Evolutionary conservation across 2,888 invertebrate species (phyloP), one percentile per base, ranked within the genome.

Genomic region (Lasioglossum malachurum): DNA sequence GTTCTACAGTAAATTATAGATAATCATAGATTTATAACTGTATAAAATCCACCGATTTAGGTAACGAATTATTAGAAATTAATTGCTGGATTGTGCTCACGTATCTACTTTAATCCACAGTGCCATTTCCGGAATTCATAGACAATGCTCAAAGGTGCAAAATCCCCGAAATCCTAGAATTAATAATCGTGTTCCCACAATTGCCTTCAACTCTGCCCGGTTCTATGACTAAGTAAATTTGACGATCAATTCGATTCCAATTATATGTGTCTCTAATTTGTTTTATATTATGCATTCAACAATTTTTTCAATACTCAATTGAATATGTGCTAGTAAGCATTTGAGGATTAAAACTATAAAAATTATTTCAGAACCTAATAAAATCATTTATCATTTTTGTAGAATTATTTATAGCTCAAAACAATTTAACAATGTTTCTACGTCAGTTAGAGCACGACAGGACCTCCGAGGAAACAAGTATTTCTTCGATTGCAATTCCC

Each of bases 151-250:
- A 38, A 41, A 23, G 38, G 23, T 10, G 14, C 69, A 41, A 38
- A 69, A 69, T 41, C 69, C n/a, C 69, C 23, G 4, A 69, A 69
- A 69, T 69, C 69, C 41, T 4, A 10, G 69, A 69, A 69, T 69
- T 12, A 69, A 14, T n/a, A 35, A 35, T 31, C 19, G 16, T 35
- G 41, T n/a, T 23, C 23, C 23, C 23, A 38, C 41, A 41, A 41
- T 38, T 41, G 8, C 23, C 10, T 23, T 38, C 31, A 64, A 64
- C 60, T 7, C 31, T 31, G 14, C 12, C 27, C 27, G 31, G 31
- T 7, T 7, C 16, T 7, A 7, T 31, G 64, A 31, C 16, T 2
- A 64, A 14, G 27, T 31, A 16, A 31, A 64, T 5, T 53, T 53
- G 10, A n/a, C 53, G 53, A 1, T n/a, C n/a, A 53, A 23, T 53